Conservation (phyloP, 2,113 vertebrate genomes). For the Uria lomvia region DNA sequence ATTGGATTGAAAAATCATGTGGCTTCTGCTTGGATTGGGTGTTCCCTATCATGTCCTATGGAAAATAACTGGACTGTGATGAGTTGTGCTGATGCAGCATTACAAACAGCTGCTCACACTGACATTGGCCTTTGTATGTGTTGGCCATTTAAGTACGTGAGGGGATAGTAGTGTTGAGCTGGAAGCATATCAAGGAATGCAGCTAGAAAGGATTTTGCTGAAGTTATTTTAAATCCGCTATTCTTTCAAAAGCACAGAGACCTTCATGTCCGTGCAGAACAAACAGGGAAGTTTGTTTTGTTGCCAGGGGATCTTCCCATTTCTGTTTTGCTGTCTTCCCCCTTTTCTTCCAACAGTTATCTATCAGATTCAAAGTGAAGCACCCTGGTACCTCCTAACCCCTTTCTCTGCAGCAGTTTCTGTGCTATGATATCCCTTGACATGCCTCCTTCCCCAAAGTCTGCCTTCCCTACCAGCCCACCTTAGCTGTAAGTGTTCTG, state of each 20-base stretch:
- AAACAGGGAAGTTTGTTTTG: neutral
- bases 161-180: neutral
- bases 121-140: neutral
- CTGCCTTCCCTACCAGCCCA: neutral
- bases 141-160: neutral
- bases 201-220: neutral
- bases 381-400: neutral
- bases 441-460: neutral
- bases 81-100: neutral
- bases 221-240: neutral
- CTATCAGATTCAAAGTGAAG: neutral
- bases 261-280: neutral
- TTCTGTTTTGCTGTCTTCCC: neutral
- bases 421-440: neutral
- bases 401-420: neutral
- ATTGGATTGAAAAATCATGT: neutral
- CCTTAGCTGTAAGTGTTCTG: neutral
- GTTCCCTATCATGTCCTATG: neutral
- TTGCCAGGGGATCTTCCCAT: neutral
- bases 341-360: neutral
- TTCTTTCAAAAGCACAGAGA: neutral
- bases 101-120: neutral
- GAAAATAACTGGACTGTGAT: neutral
- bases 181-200: neutral
- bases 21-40: neutral